phyloP scores from a whole-genome alignment of 2,797 vertebrate genomes.

The Sebastes reedi region DNA sequence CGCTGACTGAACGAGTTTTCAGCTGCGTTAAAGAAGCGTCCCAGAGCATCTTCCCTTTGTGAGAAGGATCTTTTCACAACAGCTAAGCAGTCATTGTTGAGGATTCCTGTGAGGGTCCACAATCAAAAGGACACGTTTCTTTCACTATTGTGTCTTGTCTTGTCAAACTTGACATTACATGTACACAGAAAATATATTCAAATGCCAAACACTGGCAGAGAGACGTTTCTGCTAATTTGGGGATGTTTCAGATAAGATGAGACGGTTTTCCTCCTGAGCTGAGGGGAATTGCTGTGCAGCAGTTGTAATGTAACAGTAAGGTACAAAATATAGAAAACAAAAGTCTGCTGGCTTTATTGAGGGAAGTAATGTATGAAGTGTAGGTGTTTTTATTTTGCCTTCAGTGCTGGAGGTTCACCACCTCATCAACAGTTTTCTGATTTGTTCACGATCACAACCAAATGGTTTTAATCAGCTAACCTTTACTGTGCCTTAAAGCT shows the following conservation, averaged over 20 bases:
- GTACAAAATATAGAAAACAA: neutral
- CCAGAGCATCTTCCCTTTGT: neutral
- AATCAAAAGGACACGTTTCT: neutral
- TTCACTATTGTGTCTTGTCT: neutral
- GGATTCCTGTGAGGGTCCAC: neutral
- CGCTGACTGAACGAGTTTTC: slow-evolving; percentile 5
- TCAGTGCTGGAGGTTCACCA: neutral
- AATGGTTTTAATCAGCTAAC: neutral
- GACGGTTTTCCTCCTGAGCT: neutral
- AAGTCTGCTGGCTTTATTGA: neutral
- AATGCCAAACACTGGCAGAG: neutral
- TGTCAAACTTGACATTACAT: neutral
- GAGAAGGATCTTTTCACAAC: neutral
- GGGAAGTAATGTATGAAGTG: no score
- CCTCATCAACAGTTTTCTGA: neutral
- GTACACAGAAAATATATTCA: neutral
- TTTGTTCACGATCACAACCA: neutral
- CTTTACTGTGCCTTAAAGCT: neutral
- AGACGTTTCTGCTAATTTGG: neutral
- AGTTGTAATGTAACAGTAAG: neutral
- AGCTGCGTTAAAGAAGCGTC: neutral
- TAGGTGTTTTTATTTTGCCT: neutral
- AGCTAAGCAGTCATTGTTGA: neutral
- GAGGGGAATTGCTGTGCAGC: neutral
- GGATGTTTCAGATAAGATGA: neutral